Percentiles rank a stretch among this genome's conserved stretches.
phyloP scores from a whole-genome alignment of 2,888 invertebrate genomes.

The Ormia ochracea region DNA sequence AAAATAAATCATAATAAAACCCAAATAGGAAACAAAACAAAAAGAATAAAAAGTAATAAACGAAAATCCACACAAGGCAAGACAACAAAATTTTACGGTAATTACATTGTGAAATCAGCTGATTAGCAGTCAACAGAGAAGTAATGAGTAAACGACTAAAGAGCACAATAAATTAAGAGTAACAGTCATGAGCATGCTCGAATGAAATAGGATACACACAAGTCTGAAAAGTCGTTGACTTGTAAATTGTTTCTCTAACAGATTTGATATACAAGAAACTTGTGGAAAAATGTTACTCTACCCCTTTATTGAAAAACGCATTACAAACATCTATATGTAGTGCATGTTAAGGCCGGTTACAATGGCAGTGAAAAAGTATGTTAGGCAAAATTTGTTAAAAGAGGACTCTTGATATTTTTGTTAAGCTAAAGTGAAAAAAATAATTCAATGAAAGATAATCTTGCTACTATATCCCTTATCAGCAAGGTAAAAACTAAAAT shows the following conservation, averaged over 20 bases:
- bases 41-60: not conserved
- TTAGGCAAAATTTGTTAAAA: too few relatives aligned
- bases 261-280: not conserved
- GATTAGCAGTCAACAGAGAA: not conserved
- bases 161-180: not conserved
- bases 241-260: not conserved
- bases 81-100: not conserved
- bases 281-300: not conserved
- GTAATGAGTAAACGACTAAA: not conserved
- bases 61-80: not conserved
- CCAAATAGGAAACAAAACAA: not conserved
- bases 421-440: too few relatives aligned
- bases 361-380: too few relatives aligned
- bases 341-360: too few relatives aligned
- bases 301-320: too few relatives aligned
- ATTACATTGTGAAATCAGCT: not conserved
- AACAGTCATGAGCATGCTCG: not conserved
- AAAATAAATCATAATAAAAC: not conserved
- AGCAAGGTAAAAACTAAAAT: too few relatives aligned
- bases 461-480: too few relatives aligned
- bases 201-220: not conserved
- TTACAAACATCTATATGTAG: too few relatives aligned
- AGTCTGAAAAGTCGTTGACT: slow-evolving; percentile 2
- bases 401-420: too few relatives aligned
- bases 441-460: too few relatives aligned